Evolutionary conservation across 2,113 vertebrate genomes (phyloP).

Genomic region (Eira barbara): DNA sequence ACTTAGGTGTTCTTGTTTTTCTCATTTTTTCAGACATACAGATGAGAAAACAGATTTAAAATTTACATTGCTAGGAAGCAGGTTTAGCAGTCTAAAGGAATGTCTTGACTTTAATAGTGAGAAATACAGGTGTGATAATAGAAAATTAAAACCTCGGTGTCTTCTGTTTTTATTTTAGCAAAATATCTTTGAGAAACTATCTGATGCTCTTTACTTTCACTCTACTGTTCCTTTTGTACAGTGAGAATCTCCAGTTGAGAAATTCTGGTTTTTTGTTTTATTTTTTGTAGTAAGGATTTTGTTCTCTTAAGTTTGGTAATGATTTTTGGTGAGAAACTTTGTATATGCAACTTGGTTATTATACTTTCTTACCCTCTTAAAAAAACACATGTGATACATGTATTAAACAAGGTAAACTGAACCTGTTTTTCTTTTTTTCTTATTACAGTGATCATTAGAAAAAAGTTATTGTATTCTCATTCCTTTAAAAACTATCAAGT

Average conservation of each 20-base stretch:
- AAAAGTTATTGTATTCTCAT: background rate
- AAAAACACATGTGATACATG: background rate
- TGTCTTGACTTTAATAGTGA: background rate
- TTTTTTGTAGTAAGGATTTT: background rate
- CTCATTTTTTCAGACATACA: conserved; percentile 15
- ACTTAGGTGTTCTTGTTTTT: background rate
- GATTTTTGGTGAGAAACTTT: conserved; percentile 7
- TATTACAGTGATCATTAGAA: background rate
- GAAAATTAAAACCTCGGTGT: background rate
- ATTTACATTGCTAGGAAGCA: background rate
- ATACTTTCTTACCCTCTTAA: background rate
- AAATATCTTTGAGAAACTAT: background rate
- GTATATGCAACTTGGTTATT: background rate
- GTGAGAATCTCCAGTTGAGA: background rate
- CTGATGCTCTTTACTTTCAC: background rate
- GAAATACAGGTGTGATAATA: background rate
- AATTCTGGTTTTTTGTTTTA: background rate
- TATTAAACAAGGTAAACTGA: background rate
- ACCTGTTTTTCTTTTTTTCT: background rate
- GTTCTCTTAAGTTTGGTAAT: background rate
- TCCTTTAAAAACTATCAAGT: background rate
- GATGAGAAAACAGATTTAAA: background rate
- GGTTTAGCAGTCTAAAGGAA: background rate
- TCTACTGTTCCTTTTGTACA: background rate
- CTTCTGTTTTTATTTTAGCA: background rate